These are phyloP conservation scores for Celastrina argiolus DNA, from an alignment of 2,888 invertebrate genomes.

Conservation along the genomic window DNA sequence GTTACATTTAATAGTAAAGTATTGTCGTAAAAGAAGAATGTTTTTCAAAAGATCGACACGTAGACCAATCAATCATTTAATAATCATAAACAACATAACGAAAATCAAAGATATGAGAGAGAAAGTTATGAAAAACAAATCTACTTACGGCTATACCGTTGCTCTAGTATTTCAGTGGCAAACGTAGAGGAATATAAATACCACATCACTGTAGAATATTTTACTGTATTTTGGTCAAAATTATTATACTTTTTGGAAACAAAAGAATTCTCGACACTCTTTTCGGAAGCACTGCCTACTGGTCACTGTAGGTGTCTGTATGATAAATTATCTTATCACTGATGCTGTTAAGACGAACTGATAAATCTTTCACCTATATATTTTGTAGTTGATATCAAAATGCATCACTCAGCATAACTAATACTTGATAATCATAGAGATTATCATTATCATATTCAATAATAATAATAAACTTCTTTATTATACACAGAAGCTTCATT, in stretches of 20 bases:
- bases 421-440: no score
- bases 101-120: neutral
- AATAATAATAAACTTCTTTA: no score
- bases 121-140: neutral
- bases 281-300: neutral
- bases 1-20: no score
- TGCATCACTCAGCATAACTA: no score
- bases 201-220: neutral
- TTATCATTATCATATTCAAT: no score
- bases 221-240: neutral
- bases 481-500: no score
- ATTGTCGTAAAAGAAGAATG: neutral
- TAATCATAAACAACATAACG: neutral
- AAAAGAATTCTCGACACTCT: neutral
- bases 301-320: neutral
- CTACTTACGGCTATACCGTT: neutral
- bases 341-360: neutral
- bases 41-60: neutral
- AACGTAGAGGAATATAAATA: constrained; percentile 16
- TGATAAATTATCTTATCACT: neutral
- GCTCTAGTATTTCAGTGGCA: neutral
- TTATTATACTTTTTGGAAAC: no score
- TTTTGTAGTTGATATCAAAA: neutral
- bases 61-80: neutral
- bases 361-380: neutral